phyloP scores from a whole-genome alignment of 2,113 vertebrate genomes.

The Neomonachus schauinslandi region DNA sequence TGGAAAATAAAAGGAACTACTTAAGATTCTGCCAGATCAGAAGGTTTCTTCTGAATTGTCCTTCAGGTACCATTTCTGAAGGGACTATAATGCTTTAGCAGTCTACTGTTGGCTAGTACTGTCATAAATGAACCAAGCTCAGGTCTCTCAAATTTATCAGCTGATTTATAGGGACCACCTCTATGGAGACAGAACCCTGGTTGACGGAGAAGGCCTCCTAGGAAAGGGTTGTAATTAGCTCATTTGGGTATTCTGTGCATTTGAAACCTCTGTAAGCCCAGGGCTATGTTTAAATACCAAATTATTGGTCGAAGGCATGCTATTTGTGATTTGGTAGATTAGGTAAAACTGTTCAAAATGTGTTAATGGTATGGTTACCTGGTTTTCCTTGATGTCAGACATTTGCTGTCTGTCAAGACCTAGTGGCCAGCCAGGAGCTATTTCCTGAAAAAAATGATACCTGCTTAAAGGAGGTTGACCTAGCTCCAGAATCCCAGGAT shows the following conservation, averaged over 20 bases:
- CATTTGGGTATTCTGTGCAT: neutral
- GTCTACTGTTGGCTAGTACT: neutral
- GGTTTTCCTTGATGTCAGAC: constrained; percentile 13
- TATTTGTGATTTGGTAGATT: neutral
- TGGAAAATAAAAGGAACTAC: neutral
- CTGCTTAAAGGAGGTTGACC: neutral
- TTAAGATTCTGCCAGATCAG: constrained; percentile 20
- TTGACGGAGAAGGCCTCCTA: neutral
- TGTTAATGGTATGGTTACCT: neutral
- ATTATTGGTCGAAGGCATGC: neutral
- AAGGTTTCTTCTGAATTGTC: neutral
- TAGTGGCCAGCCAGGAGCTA: neutral
- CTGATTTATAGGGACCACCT: neutral
- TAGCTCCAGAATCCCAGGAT: neutral
- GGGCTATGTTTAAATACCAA: neutral
- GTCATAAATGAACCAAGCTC: neutral
- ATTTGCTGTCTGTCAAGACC: neutral
- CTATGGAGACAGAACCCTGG: neutral
- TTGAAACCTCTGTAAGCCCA: neutral
- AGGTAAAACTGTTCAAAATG: neutral
- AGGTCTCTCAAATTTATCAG: neutral
- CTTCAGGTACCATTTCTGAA: neutral
- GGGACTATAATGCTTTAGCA: neutral
- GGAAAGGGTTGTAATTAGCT: neutral
- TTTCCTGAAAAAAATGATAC: neutral